Evolutionary conservation across 2,797 vertebrate species (phyloP), one percentile per base, ranked within the genome.

Genomic region (Lacerta viridis): DNA sequence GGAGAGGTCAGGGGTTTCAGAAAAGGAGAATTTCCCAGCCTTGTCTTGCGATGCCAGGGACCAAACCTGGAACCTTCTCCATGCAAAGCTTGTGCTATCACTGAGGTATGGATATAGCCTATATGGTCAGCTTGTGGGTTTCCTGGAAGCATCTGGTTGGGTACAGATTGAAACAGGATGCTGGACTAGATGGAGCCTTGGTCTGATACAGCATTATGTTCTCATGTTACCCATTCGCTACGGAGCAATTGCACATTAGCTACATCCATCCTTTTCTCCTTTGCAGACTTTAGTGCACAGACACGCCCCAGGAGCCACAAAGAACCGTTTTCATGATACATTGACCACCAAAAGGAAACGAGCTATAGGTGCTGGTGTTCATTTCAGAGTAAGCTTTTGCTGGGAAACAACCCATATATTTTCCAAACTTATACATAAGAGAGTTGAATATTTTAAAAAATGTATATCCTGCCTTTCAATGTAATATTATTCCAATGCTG

Each of bases 241-340:
- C 9, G 6, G 87, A 61, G 6, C 20, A 27, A 33, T 91, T 64
- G 71, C 66, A 66, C 74, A 59, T 46, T 27, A 88, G 80, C 75
- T 88, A 1, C 5, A 17, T 86, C 27, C 80, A 78, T 36, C 18
- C 0, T 17, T 1, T 46, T 43, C 77, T 9, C 7, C 0, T 0
- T 23, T 27, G 7, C 0, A 80, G 25, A 6, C 90, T 80, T 46
- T 71, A 71, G 46, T 46, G 20, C 68, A 90, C 72, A 64, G n/a
- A 64, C 27, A 69, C 76, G 87, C 41, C 10, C 20, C 64, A 68
- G 82, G 27, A 50, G 43, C 64, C 36, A 89, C 13, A 55, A 82
- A 77, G 89, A 68, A 88, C 39, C 18, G 72, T 66, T 80, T 80
- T n/a, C 68, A 39, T 0, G 2, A 55, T 25, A 11, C 50, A 75